A percentile compares a stretch with the other conserved stretches of the same genome.
Conservation (phyloP, 2,888 invertebrate species). For the Rhagium mordax region DNA sequence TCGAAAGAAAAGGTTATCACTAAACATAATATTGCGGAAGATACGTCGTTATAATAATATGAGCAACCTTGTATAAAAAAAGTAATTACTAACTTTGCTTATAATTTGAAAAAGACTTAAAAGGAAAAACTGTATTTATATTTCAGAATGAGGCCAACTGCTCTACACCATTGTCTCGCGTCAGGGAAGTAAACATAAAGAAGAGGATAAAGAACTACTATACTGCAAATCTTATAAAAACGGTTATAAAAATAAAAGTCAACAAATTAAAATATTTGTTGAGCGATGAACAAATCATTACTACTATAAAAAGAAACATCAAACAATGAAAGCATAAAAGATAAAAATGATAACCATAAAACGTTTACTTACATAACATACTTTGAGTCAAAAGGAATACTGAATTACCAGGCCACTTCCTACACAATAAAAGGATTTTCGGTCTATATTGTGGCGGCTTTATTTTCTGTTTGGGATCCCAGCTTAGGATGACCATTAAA, state of each 20-base stretch:
- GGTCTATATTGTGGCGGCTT: conserved; percentile 43
- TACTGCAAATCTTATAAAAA: conserved; percentile 29
- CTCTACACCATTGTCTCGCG: background rate
- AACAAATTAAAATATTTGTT: conserved; percentile 49
- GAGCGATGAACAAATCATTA: conserved; percentile 54
- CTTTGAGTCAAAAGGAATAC: conserved; percentile 62
- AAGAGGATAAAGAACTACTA: background rate
- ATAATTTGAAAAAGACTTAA: too few relatives aligned
- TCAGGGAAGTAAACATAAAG: background rate
- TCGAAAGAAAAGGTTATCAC: too few relatives aligned
- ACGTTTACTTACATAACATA: conserved; percentile 57
- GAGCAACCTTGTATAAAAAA: too few relatives aligned
- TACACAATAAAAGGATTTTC: conserved; percentile 56
- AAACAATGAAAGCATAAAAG: conserved; percentile 44
- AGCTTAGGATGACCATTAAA: conserved; percentile 41
- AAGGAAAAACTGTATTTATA: background rate
- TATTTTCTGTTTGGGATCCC: conserved; percentile 46
- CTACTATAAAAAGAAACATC: conserved; percentile 47
- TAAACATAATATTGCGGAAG: too few relatives aligned
- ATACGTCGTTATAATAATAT: too few relatives aligned
- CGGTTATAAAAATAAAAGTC: conserved; percentile 37
- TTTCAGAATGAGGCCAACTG: background rate
- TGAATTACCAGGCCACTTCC: conserved; percentile 56
- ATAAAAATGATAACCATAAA: conserved; percentile 61
- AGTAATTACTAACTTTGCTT: too few relatives aligned